Base-by-base conservation (phyloP, 53 echinoderm and acorn worm species). In the Echinarachnius parma region DNA sequence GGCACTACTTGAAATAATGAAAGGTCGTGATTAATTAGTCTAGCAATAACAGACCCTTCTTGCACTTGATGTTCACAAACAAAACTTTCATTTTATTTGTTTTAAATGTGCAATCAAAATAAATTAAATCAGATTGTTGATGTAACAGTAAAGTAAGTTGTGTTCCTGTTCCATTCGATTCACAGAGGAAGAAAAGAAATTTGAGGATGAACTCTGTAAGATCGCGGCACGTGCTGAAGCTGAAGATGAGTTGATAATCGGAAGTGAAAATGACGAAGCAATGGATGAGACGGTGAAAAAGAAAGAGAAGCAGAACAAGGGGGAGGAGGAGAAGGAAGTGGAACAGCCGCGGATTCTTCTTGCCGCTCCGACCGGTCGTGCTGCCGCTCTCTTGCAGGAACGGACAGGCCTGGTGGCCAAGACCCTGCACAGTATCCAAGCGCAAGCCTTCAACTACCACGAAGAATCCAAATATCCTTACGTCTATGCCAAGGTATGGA, bases 341-440 rank as follows among this genome's bases (percentile, higher is more conserved):
- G 26, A 55, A 19, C 24, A 19, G 5, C 52, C 32, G 7, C 3
- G 11, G 5, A 45, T 82, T 22, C 66, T 82, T 3, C 52, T 87
- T 57, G 75, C 87, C 0, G 87, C 87, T 0, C 87, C 87, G 2
- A 87, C 83, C 1, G 87, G 87, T 8, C 83, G 83, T 28, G 87
- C 87, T 5, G 87, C 87, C 23, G 78, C 87, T 20, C 53, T 83
- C 4, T 53, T 87, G 8, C 37, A 70, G 28, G 47, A 57, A 23
- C 75, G 75, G n/a, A 64, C 58, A 8, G 66, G 76, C 2, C 18
- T 81, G 21, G 8, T 31, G 5, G 56, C 80, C 1, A 61, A 58
- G 24, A 87, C 79, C 18, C 61, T 79, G 5, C 87, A 83, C 34
- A 72, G 64, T 34, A 70, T 81, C 16, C 35, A 48, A 8, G 66